Percentiles rank a stretch among this genome's conserved stretches.
Evolutionary conservation across 1,140 invertebrate species (phyloP).

Genomic region (Brachionus asplanchnoidis): DNA sequence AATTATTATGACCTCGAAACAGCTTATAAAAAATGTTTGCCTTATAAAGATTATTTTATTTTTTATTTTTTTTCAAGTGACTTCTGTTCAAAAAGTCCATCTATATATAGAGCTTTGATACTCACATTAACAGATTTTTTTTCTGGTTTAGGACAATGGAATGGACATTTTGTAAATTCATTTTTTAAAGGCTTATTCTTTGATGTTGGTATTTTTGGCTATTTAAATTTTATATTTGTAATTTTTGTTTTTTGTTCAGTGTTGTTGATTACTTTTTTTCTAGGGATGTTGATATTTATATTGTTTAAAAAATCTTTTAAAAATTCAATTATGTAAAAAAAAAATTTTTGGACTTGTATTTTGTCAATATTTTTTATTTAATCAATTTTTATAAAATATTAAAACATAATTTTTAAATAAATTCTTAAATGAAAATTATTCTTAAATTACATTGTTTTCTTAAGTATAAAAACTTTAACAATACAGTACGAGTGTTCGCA

Average conservation of each 20-base stretch:
- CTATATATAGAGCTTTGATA: neutral
- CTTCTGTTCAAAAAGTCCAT: constrained; percentile 7
- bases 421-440: neutral
- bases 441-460: neutral
- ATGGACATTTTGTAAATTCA: too few species aligned
- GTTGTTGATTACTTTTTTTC: neutral
- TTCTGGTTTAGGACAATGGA: too few species aligned
- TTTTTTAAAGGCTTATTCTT: too few species aligned
- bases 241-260: neutral
- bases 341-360: neutral
- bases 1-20: too few species aligned
- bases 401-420: neutral
- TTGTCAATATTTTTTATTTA: neutral
- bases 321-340: neutral
- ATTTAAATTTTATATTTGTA: neutral
- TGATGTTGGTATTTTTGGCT: constrained; percentile 1
- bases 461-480: neutral
- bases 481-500: neutral
- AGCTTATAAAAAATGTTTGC: too few species aligned
- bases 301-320: neutral
- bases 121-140: too few species aligned
- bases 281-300: neutral
- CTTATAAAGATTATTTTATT: too few species aligned
- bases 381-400: neutral
- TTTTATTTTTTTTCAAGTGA: neutral